Evolutionary conservation across 2,113 vertebrate species (phyloP).

Genomic region (Mola mola): DNA sequence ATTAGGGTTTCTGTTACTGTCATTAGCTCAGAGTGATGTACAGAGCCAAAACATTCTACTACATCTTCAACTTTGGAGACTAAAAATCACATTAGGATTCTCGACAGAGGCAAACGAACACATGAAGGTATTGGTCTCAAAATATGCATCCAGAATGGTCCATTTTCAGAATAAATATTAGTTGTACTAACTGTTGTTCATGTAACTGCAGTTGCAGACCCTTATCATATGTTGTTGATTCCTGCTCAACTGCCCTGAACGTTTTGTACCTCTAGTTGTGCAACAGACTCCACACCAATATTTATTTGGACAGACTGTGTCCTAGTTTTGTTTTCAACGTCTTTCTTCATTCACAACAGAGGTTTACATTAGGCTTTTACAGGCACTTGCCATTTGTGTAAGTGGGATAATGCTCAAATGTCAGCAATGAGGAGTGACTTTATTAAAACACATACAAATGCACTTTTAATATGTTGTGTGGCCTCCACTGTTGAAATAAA

Average conservation of each 20-base stretch:
- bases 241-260: neutral
- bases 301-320: neutral
- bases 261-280: neutral
- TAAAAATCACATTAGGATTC: no score
- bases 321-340: no score
- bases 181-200: neutral
- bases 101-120: no score
- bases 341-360: neutral
- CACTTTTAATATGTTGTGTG: no score
- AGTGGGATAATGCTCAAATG: conserved; percentile 34
- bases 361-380: neutral
- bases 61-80: no score
- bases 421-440: conserved; percentile 17
- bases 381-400: neutral
- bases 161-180: neutral
- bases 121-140: neutral
- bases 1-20: no score
- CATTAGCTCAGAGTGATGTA: no score
- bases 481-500: neutral
- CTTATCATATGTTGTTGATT: neutral
- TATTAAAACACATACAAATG: conserved; percentile 13
- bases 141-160: neutral
- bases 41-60: no score
- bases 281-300: neutral
- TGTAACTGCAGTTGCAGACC: no score